These are phyloP conservation scores for Cotesia congregata DNA, from an alignment of 2,888 invertebrate species.

Conservation along the genomic window DNA sequence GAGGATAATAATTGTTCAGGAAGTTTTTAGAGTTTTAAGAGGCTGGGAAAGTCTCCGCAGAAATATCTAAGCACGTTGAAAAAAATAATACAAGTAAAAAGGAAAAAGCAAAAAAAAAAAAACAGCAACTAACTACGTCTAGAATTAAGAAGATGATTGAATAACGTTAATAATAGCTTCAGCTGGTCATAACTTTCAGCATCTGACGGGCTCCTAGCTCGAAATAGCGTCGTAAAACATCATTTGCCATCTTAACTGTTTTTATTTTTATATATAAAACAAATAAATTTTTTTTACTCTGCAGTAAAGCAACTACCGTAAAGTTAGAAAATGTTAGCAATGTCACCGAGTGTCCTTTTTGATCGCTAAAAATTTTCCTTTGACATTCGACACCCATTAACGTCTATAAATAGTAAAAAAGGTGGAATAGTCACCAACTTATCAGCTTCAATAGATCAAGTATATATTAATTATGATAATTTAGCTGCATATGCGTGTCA, in stretches of 20 bases:
- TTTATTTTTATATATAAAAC: slow-evolving; percentile 26
- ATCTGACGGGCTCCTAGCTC: slow-evolving; percentile 47
- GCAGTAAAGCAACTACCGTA: not conserved
- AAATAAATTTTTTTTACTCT: slow-evolving; percentile 26
- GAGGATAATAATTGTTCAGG: slow-evolving; percentile 22
- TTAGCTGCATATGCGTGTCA: slow-evolving; percentile 28
- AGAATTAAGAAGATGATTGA: slow-evolving; percentile 55
- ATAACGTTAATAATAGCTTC: slow-evolving; percentile 60
- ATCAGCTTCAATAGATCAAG: not conserved
- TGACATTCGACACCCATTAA: not conserved
- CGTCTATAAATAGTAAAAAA: not conserved
- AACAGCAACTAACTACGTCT: slow-evolving; percentile 30
- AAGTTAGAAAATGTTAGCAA: slow-evolving; percentile 14
- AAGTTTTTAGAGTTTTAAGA: slow-evolving; percentile 11
- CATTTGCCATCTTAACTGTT: slow-evolving; percentile 35
- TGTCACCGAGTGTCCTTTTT: slow-evolving; percentile 12
- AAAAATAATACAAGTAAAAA: slow-evolving; percentile 22
- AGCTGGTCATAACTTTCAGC: slow-evolving; percentile 51
- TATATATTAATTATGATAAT: not conserved
- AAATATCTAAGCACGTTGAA: slow-evolving; percentile 16
- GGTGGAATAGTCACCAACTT: not conserved
- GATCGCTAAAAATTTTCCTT: not conserved
- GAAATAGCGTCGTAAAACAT: slow-evolving; percentile 45
- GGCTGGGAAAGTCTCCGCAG: slow-evolving; percentile 29
- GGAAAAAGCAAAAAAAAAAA: slow-evolving; percentile 17